A percentile compares a stretch with the other conserved stretches of the same genome.
Evolutionary conservation across 2,113 vertebrate genomes (phyloP).

Genomic region (Seriola dumerili): DNA sequence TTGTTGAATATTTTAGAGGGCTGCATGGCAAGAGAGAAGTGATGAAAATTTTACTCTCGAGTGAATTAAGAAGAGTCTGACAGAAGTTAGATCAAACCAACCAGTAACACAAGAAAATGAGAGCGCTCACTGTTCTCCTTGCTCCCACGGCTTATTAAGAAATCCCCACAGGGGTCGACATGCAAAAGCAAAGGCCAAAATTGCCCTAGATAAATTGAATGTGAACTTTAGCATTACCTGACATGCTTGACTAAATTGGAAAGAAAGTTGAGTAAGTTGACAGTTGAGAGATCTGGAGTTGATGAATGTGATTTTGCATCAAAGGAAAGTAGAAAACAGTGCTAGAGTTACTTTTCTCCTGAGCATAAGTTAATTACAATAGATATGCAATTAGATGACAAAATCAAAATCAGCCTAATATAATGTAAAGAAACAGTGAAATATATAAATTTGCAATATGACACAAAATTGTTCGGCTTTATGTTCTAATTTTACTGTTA

Average conservation of each 20-base stretch:
- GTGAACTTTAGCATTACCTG: slow-evolving; percentile 21
- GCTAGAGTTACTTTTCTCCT: too few relatives aligned
- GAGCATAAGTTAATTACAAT: too few relatives aligned
- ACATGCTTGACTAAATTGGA: not conserved
- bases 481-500: too few relatives aligned
- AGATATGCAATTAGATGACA: too few relatives aligned
- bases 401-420: too few relatives aligned
- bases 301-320: not conserved
- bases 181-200: slow-evolving; percentile 12
- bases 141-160: slow-evolving; percentile 4
- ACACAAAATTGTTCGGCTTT: too few relatives aligned
- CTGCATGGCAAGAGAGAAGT: not conserved
- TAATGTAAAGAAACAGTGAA: too few relatives aligned
- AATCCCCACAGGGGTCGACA: not conserved
- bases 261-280: not conserved
- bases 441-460: too few relatives aligned
- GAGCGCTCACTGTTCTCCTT: slow-evolving; percentile 1
- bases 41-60: slow-evolving; percentile 16
- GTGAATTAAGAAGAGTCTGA: slow-evolving; percentile 21
- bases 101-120: slow-evolving; percentile 35
- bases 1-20: slow-evolving; percentile 29
- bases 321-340: not conserved
- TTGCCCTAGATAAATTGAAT: slow-evolving; percentile 29
- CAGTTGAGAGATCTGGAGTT: not conserved
- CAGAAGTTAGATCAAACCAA: slow-evolving; percentile 34